Percentiles rank a stretch among this genome's conserved stretches.
phyloP scores from a whole-genome alignment of 2,113 vertebrate species.

The Hippocampus zosterae region DNA sequence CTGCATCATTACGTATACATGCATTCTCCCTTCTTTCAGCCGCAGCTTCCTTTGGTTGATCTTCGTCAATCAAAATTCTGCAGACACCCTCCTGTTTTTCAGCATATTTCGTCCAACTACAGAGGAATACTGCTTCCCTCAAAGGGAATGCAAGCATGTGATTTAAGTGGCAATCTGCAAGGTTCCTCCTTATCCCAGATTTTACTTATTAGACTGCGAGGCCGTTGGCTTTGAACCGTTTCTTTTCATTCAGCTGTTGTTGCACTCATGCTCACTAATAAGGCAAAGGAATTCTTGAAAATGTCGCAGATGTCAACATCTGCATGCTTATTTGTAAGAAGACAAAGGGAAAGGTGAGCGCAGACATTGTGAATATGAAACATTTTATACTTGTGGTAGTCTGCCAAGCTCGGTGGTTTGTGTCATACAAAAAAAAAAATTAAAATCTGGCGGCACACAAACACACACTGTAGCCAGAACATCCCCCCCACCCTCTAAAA shows the following conservation, averaged over 20 bases:
- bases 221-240: background rate
- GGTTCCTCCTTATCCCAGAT: background rate
- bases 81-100: conserved; percentile 23
- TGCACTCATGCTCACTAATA: background rate
- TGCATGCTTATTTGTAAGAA: background rate
- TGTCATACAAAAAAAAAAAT: no score
- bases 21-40: conserved; percentile 7
- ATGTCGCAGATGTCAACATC: background rate
- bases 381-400: no score
- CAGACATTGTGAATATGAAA: background rate
- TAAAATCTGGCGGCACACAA: background rate
- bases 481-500: no score
- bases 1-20: background rate
- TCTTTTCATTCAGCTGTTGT: background rate
- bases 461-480: background rate
- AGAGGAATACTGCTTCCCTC: conserved; percentile 23
- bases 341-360: background rate
- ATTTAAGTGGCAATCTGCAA: conserved; percentile 6
- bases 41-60: conserved; percentile 36
- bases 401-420: background rate
- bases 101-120: conserved; percentile 12
- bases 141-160: conserved; percentile 16
- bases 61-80: conserved; percentile 30
- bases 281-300: background rate
- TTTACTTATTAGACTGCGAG: background rate